Conservation (phyloP, 2,797 vertebrate genomes). For the Alosa sapidissima region DNA sequence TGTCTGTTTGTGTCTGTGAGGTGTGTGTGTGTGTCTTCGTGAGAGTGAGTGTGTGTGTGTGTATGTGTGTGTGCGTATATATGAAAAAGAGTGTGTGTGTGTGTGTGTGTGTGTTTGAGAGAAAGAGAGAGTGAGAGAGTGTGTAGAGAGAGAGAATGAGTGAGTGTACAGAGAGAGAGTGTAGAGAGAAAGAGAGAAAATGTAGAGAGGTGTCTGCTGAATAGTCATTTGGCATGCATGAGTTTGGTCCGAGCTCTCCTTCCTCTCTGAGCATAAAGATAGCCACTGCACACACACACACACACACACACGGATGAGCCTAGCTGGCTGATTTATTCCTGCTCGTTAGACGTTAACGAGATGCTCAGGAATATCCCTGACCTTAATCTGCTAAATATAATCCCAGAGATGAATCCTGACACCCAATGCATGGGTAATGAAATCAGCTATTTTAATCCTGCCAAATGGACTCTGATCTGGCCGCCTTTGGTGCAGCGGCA, state of each 20-base stretch:
- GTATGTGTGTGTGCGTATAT: neutral
- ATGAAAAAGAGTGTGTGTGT: neutral
- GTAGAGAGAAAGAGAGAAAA: too few species aligned
- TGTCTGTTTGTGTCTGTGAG: neutral
- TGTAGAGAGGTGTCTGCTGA: neutral
- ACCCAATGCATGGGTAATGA: slow-evolving; percentile 75
- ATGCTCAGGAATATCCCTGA: slow-evolving; percentile 70
- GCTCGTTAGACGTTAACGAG: slow-evolving; percentile 78
- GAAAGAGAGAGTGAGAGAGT: slow-evolving; percentile 32
- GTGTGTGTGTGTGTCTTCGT: slow-evolving; percentile 23
- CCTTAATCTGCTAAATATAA: slow-evolving; percentile 77
- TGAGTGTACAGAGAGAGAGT: neutral
- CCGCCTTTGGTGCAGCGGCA: slow-evolving; percentile 58
- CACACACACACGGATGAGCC: neutral
- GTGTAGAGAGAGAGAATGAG: slow-evolving; percentile 32
- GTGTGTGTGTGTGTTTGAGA: neutral
- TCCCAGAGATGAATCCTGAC: slow-evolving; percentile 78
- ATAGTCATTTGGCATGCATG: slow-evolving; percentile 26
- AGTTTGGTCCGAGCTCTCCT: neutral
- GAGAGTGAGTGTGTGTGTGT: neutral
- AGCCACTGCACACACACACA: neutral
- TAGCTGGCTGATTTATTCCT: slow-evolving; percentile 51
- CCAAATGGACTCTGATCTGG: slow-evolving; percentile 67
- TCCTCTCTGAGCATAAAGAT: neutral
- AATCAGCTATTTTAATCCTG: slow-evolving; percentile 77